Evolutionary conservation across 2,113 vertebrate genomes (phyloP).

Genomic region (Alaudala cheleensis): DNA sequence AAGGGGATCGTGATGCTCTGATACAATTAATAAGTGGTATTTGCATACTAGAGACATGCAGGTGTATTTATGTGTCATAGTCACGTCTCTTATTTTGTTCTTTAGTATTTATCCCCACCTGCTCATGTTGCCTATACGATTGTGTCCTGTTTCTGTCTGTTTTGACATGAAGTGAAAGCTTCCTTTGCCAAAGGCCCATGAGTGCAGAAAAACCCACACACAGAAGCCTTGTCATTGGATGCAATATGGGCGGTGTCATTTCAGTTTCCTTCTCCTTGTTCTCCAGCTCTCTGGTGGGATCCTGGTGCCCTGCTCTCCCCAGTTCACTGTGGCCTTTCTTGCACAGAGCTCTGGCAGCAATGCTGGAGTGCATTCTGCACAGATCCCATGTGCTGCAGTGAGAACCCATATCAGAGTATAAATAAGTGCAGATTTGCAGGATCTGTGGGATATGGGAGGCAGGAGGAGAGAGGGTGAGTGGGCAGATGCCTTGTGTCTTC

Average conservation of each 20-base stretch:
- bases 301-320: neutral
- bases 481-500: neutral
- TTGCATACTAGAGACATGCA: neutral
- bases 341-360: neutral
- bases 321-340: neutral
- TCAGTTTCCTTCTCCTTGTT: neutral
- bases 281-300: neutral
- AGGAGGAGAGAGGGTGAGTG: neutral
- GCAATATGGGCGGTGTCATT: fast-evolving
- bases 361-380: neutral
- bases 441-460: neutral
- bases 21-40: neutral
- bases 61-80: neutral
- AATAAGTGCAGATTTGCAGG: neutral
- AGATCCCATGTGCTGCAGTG: fast-evolving
- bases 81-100: neutral
- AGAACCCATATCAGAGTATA: fast-evolving
- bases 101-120: neutral
- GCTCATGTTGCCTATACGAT: fast-evolving
- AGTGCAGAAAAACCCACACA: fast-evolving
- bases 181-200: neutral
- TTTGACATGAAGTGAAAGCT: neutral
- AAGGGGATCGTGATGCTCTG: neutral
- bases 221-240: neutral
- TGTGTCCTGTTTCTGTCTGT: neutral